Percentiles rank a stretch among this genome's conserved stretches.
phyloP scores from a whole-genome alignment of 2,888 invertebrate species.

The Tiliacea citrago region DNA sequence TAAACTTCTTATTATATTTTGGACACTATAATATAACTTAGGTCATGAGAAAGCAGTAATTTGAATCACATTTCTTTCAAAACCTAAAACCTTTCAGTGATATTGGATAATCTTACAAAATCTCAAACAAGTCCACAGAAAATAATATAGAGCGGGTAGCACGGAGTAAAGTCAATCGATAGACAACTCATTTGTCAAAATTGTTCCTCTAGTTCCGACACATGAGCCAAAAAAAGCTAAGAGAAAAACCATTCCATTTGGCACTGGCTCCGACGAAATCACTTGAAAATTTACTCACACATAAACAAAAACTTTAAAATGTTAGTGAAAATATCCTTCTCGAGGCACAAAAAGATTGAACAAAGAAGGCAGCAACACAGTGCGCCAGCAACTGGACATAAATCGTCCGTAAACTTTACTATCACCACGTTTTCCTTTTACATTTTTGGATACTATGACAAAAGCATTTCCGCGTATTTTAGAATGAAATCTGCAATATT shows the following conservation, averaged over 20 bases:
- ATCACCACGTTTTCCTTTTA: constrained; percentile 62
- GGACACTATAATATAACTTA: constrained; percentile 4
- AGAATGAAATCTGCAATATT: constrained; percentile 63
- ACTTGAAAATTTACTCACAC: constrained; percentile 31
- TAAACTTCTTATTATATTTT: constrained; percentile 68
- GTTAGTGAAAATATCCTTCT: constrained; percentile 43
- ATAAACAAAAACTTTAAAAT: constrained; percentile 51
- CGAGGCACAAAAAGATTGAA: constrained; percentile 53
- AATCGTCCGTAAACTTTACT: constrained; percentile 65
- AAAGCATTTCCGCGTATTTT: constrained; percentile 60
- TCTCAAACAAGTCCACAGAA: constrained; percentile 3
- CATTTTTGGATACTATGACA: constrained; percentile 63
- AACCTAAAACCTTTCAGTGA: constrained; percentile 16
- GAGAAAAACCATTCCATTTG: constrained; percentile 29
- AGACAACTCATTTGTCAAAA: constrained; percentile 53
- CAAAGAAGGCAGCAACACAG: constrained; percentile 56
- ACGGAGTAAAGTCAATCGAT: constrained; percentile 40
- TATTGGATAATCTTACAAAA: constrained; percentile 12
- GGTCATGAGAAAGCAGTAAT: neutral
- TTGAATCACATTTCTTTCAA: neutral
- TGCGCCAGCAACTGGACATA: constrained; percentile 61
- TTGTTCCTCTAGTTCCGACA: constrained; percentile 17
- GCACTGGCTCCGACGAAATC: constrained; percentile 29
- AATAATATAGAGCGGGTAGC: constrained; percentile 18
- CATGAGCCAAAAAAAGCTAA: constrained; percentile 21